phyloP scores from a whole-genome alignment of 2,888 invertebrate species.

The Polia nebulosa region DNA sequence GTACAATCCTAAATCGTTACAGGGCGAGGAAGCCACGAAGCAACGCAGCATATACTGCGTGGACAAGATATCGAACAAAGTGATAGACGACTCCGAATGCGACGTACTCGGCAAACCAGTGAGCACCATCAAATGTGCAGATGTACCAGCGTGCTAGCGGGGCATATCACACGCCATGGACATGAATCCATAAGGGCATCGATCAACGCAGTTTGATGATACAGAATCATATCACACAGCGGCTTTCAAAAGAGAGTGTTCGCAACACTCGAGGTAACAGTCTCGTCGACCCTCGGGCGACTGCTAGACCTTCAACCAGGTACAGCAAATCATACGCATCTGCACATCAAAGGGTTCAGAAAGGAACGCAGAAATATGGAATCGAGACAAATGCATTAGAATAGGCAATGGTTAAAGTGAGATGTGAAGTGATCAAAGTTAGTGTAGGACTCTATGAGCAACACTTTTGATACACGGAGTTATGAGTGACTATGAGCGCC shows the following conservation, averaged over 20 bases:
- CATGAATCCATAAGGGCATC: constrained; percentile 55
- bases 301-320: constrained; percentile 40
- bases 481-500: constrained; percentile 70
- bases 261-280: constrained; percentile 29
- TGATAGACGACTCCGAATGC: constrained; percentile 94
- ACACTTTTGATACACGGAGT: constrained; percentile 58
- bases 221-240: constrained; percentile 54
- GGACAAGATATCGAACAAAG: constrained; percentile 93
- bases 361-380: constrained; percentile 53
- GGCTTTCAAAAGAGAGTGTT: constrained; percentile 51
- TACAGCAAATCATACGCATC: constrained; percentile 40
- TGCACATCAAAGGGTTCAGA: constrained; percentile 43
- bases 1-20: constrained; percentile 63
- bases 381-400: constrained; percentile 57
- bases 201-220: constrained; percentile 47
- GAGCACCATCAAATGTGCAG: constrained; percentile 92
- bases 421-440: constrained; percentile 68
- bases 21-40: constrained; percentile 91
- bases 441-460: constrained; percentile 65
- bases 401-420: constrained; percentile 49
- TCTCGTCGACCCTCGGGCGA: constrained; percentile 17
- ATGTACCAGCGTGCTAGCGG: constrained; percentile 84
- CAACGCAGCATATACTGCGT: constrained; percentile 94
- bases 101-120: constrained; percentile 92
- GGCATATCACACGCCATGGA: constrained; percentile 49